Conservation (phyloP, 2,888 invertebrate genomes). For the Coremacera marginata region DNA sequence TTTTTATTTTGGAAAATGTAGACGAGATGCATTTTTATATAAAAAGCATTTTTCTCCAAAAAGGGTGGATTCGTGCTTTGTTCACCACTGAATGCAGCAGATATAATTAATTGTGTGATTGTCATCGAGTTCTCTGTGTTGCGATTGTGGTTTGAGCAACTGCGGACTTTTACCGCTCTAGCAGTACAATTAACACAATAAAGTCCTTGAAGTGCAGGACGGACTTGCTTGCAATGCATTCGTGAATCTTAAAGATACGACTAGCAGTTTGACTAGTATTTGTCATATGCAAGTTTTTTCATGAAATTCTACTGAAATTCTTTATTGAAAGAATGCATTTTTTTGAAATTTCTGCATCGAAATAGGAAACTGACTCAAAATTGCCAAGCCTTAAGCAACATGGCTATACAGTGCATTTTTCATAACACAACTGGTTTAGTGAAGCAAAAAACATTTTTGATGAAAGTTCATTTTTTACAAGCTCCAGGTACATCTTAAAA, state of each 20-base stretch:
- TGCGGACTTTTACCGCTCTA: slow-evolving; percentile 58
- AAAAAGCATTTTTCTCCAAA: background rate
- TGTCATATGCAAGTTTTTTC: background rate
- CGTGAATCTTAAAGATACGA: too few species aligned
- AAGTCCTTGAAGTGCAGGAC: slow-evolving; percentile 52
- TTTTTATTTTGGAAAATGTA: slow-evolving; percentile 8
- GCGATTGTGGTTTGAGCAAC: slow-evolving; percentile 28
- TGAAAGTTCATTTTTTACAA: too few species aligned
- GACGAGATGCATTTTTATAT: slow-evolving; percentile 26
- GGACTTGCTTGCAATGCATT: too few species aligned
- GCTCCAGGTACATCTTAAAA: too few species aligned
- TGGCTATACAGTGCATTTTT: too few species aligned
- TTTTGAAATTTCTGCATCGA: too few species aligned
- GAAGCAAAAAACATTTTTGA: too few species aligned
- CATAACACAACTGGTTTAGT: too few species aligned
- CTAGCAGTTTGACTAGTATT: background rate
- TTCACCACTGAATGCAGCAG: background rate
- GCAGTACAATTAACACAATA: slow-evolving; percentile 60
- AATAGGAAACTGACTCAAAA: too few species aligned
- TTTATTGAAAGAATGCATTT: too few species aligned
- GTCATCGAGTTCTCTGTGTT: background rate
- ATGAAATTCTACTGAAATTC: too few species aligned
- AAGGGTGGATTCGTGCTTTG: slow-evolving; percentile 29
- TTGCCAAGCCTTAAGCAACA: too few species aligned
- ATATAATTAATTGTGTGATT: slow-evolving; percentile 3